phyloP scores from a whole-genome alignment of 2,797 vertebrate species.

The Pitangus sulphuratus region DNA sequence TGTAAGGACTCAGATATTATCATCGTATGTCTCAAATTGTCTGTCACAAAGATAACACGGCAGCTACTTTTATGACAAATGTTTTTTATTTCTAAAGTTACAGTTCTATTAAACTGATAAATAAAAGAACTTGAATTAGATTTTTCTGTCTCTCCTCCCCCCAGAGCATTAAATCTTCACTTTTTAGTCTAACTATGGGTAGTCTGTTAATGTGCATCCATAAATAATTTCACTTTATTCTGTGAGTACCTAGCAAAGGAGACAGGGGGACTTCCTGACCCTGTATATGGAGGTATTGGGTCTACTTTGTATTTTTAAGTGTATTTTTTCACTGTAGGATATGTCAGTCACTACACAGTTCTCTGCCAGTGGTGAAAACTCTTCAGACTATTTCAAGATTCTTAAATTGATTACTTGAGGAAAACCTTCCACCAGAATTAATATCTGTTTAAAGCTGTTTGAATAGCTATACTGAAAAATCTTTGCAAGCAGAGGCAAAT shows the following conservation, averaged over 20 bases:
- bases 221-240: background rate
- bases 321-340: background rate
- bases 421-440: background rate
- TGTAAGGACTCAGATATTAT: constrained; percentile 46
- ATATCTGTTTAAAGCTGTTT: background rate
- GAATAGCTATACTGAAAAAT: background rate
- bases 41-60: constrained; percentile 62
- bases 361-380: background rate
- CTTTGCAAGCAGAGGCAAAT: background rate
- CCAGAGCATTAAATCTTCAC: background rate
- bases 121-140: background rate
- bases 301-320: background rate
- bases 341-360: background rate
- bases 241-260: background rate
- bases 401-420: background rate
- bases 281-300: fast-evolving
- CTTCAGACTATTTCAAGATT: background rate
- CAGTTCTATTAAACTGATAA: constrained; percentile 1
- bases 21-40: constrained; percentile 51
- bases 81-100: constrained; percentile 34
- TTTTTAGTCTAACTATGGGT: background rate
- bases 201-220: background rate
- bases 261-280: background rate
- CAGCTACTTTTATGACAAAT: constrained; percentile 45
- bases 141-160: background rate